Evolutionary conservation across 2,113 vertebrate genomes (phyloP).

Genomic region (Lepidothrix coronata): DNA sequence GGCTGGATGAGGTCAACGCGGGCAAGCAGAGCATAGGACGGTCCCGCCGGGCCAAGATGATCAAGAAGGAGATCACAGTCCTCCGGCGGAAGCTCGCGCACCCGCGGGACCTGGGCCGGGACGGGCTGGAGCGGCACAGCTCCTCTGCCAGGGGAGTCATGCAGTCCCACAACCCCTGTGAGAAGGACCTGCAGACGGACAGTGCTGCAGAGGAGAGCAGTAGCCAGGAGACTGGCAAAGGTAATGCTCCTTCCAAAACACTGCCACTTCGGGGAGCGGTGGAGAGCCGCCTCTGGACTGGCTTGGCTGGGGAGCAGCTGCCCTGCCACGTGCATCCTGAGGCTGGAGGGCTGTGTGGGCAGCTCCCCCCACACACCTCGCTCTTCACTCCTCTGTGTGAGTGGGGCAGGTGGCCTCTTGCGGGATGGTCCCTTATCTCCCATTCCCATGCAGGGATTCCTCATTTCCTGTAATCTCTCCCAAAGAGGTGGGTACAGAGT

Average conservation of each 20-base stretch:
- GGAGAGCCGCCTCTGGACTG: neutral
- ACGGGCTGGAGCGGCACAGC: conserved; percentile 74
- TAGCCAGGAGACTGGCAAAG: conserved; percentile 94
- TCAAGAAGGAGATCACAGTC: conserved; percentile 94
- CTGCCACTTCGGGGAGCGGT: neutral
- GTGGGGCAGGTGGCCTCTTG: neutral
- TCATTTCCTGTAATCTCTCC: rapidly evolving
- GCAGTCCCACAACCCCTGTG: conserved; percentile 77
- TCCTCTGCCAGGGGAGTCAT: conserved; percentile 71
- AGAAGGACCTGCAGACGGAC: conserved; percentile 83
- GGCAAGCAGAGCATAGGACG: conserved; percentile 93
- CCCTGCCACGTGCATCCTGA: neutral
- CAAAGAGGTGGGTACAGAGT: rapidly evolving
- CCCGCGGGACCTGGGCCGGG: conserved; percentile 84
- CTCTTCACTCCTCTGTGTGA: neutral
- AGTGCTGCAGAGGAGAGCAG: conserved; percentile 97
- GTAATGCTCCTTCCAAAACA: conserved; percentile 53
- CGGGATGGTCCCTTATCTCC: neutral
- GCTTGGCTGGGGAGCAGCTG: neutral
- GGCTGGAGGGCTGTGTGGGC: neutral
- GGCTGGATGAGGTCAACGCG: conserved; percentile 86
- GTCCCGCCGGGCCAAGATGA: conserved; percentile 91
- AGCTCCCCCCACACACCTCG: rapidly evolving
- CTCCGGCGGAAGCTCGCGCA: conserved; percentile 92
- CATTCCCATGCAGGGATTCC: rapidly evolving